Base-by-base conservation (phyloP, 2,888 invertebrate genomes). In the Polydrusus pterygomalis region DNA sequence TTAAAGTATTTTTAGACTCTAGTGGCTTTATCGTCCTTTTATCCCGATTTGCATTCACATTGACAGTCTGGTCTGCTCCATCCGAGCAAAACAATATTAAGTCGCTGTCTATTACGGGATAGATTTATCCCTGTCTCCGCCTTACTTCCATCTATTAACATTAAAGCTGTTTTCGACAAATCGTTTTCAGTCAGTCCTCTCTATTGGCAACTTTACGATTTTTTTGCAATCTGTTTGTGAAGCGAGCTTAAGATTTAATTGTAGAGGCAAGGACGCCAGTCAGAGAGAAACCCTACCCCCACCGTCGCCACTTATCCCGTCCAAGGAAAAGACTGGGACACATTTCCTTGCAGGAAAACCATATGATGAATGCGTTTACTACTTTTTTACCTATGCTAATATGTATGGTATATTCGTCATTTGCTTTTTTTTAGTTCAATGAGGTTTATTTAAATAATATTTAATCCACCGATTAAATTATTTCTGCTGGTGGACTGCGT, bases 161-260 rank as follows among this genome's bases (percentile, higher is more conserved):
- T 74, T 74, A 74, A 30, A 51, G 45, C 74, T 74, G 74, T 69
- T 63, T 74, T 74, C 54, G 69, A 69, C 62, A 74, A 74, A 74
- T 74, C 34, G 74, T 62, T 63, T 69, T 56, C n/a, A 45, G 58
- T 69, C 20, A 18, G 58, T 60, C 18, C 11, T 17, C 11, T 17
- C 15, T 60, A 60, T 58, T 58, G 58, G 38, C 58, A 38, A 38
- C 10, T 38, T 38, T 0, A 17, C 17, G 17, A 9, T 9, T 38
- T 60, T 60, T 60, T 60, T 18, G 15, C n/a, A 40, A 60, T 38
- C 58, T 60, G 58, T 60, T 60, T 38, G 15, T 34, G 58, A 17
- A n/a, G 1, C 43, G 3, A 43, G 43, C 43, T 43, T 13, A 34
- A 34, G 34, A 25, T 5, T 1, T 25, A 25, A 3, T 25, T 25